Evolutionary conservation across 2,113 vertebrate species (phyloP).

Genomic region (Rhinichthys klamathensis): DNA sequence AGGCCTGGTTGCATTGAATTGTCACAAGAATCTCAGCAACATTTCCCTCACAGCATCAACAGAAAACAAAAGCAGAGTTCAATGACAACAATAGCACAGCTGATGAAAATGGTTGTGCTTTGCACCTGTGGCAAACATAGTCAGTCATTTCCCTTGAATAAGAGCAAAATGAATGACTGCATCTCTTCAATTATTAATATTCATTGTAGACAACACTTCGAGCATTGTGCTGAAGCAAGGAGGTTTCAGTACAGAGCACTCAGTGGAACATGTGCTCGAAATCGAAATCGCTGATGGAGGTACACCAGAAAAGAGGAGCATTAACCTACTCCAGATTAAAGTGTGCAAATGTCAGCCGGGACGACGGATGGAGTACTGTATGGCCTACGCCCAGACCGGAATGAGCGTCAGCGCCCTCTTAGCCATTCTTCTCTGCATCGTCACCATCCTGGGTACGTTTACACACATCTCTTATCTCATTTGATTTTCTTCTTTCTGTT

Average conservation of each 20-base stretch:
- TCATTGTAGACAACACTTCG: conserved; percentile 84
- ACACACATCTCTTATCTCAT: not conserved
- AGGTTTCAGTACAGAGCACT: conserved; percentile 82
- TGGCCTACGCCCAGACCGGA: conserved; percentile 66
- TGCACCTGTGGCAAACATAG: conserved; percentile 8
- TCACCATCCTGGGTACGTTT: conserved; percentile 87
- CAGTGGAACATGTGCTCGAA: conserved; percentile 80
- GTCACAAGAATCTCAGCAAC: conserved; percentile 21
- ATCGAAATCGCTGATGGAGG: conserved; percentile 87
- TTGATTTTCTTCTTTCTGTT: not conserved
- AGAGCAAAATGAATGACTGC: not conserved
- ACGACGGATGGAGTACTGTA: conserved; percentile 79
- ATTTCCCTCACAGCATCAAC: conserved; percentile 17
- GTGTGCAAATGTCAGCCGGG: conserved; percentile 83
- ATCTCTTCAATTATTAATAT: conserved; percentile 30
- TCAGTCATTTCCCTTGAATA: not conserved
- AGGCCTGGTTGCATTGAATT: conserved; percentile 24
- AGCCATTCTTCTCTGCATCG: conserved; percentile 85
- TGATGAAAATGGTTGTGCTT: conserved; percentile 1
- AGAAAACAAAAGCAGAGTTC: conserved; percentile 7
- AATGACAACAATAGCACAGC: conserved; percentile 13
- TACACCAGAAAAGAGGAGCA: conserved; percentile 75
- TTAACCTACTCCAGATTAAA: conserved; percentile 75
- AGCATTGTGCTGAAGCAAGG: conserved; percentile 83
- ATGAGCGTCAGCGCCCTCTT: conserved; percentile 86